These are phyloP conservation scores for Acleris emargana DNA, from an alignment of 2,888 invertebrate genomes.

Conservation along the genomic window DNA sequence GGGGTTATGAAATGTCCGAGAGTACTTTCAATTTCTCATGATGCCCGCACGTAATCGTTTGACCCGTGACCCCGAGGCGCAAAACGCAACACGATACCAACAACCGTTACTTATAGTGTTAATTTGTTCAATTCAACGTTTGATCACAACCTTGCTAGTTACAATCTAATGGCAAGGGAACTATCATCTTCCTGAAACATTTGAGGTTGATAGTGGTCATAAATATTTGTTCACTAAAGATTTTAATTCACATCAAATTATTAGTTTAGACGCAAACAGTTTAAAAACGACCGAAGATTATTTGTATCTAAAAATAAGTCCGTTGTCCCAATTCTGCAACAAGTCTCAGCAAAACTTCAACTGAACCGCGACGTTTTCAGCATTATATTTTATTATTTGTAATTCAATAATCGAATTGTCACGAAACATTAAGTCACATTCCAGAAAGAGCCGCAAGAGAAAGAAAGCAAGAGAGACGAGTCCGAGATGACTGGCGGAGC, in stretches of 20 bases:
- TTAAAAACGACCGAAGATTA: background rate
- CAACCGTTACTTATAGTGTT: constrained; percentile 16
- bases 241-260: background rate
- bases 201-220: too few species aligned
- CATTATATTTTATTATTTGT: background rate
- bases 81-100: constrained; percentile 12
- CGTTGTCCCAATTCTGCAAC: constrained; percentile 8
- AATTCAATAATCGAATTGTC: constrained; percentile 26
- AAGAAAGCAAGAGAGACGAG: constrained; percentile 31
- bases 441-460: constrained; percentile 7
- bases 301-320: constrained; percentile 3
- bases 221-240: background rate
- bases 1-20: constrained; percentile 9
- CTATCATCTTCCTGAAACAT: too few species aligned
- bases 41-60: constrained; percentile 29
- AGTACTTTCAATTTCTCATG: constrained; percentile 35
- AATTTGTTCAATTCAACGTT: constrained; percentile 15
- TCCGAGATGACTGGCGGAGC: constrained; percentile 34
- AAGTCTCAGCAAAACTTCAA: background rate
- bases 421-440: constrained; percentile 26
- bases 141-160: background rate
- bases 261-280: background rate
- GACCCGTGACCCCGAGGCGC: constrained; percentile 30
- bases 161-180: background rate
- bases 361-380: background rate